phyloP scores from a whole-genome alignment of 2,113 vertebrate species.

The Speoplatyrhinus poulsoni region DNA sequence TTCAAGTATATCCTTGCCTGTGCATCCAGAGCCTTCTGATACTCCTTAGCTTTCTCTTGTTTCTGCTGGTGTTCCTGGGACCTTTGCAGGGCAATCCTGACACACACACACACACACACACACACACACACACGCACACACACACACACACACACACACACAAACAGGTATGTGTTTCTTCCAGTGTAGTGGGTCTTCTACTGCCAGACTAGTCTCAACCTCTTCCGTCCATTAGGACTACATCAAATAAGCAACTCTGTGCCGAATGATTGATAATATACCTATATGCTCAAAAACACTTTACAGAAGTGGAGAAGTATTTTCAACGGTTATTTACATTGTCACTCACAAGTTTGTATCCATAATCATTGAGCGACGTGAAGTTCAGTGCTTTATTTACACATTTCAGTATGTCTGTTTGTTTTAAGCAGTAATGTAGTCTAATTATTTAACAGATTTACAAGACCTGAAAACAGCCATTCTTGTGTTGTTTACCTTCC shows the following conservation, averaged over 20 bases:
- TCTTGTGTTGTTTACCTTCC: no score
- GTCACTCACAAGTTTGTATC: no score
- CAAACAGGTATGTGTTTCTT: conserved; percentile 51
- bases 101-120: conserved; percentile 35
- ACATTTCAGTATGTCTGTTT: no score
- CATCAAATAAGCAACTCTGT: no score
- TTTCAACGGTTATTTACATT: no score
- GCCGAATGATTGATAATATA: neutral
- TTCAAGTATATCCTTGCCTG: conserved; percentile 69
- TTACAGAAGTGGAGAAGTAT: no score
- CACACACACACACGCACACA: conserved; percentile 24
- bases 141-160: neutral
- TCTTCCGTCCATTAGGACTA: no score
- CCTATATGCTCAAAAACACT: neutral
- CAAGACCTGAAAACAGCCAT: no score
- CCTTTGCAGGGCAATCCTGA: conserved; percentile 73
- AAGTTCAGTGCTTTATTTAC: no score
- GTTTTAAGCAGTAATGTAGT: no score
- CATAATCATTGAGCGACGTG: no score
- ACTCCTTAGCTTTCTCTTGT: conserved; percentile 64
- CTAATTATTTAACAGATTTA: no score
- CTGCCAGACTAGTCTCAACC: neutral
- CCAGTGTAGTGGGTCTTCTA: neutral
- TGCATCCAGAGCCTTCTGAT: conserved; percentile 76
- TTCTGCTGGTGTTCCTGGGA: conserved; percentile 73